Evolutionary conservation across 2,888 invertebrate species (phyloP).

Genomic region (Allolobophora icterica): DNA sequence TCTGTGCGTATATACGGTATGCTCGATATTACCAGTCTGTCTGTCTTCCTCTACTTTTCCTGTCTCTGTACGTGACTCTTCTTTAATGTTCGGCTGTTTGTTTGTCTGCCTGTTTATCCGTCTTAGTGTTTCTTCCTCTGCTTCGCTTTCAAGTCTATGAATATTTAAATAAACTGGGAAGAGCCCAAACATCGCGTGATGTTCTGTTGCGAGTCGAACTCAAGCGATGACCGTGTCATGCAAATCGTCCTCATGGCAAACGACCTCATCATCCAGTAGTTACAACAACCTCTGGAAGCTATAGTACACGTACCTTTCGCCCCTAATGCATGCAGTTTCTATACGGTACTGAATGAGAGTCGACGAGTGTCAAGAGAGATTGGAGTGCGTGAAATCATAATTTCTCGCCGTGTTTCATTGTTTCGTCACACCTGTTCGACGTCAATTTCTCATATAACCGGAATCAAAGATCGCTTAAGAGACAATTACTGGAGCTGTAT

Average conservation of each 20-base stretch:
- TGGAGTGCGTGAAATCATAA: neutral
- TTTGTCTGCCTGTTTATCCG: too few species aligned
- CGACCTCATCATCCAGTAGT: neutral
- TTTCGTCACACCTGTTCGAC: neutral
- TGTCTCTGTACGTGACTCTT: too few species aligned
- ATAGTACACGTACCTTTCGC: neutral
- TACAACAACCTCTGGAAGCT: neutral
- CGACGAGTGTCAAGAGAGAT: neutral
- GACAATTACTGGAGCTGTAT: neutral
- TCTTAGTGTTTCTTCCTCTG: too few species aligned
- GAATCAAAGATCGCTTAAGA: neutral
- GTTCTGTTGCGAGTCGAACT: neutral
- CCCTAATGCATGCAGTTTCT: neutral
- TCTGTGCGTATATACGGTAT: too few species aligned
- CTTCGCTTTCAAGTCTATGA: too few species aligned
- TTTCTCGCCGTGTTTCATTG: neutral
- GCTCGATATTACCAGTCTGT: too few species aligned
- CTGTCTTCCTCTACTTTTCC: too few species aligned
- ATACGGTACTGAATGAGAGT: too few species aligned
- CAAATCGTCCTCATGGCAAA: neutral
- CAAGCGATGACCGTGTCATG: conserved; percentile 14
- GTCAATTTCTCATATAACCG: neutral
- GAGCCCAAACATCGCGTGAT: too few species aligned
- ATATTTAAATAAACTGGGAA: too few species aligned
- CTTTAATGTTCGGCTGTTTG: too few species aligned